phyloP scores from a whole-genome alignment of 2,888 invertebrate species.

The Cyclophora albipunctata region DNA sequence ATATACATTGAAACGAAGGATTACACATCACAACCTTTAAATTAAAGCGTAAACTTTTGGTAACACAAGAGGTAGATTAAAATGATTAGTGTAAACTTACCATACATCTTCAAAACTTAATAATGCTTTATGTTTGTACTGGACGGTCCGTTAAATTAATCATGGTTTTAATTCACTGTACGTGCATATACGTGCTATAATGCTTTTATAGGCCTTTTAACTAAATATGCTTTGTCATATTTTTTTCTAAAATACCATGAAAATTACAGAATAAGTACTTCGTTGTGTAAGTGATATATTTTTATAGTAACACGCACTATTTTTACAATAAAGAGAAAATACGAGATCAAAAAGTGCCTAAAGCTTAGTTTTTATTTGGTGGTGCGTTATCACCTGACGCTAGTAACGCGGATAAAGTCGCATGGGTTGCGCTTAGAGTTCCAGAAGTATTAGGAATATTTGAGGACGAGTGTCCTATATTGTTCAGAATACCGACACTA shows the following conservation, averaged over 20 bases:
- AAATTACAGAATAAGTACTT: no score
- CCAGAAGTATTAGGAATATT: conserved; percentile 53
- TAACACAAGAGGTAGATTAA: conserved; percentile 42
- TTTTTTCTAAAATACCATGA: no score
- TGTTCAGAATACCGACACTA: conserved; percentile 42
- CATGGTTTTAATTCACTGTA: no score
- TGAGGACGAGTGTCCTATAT: conserved; percentile 34
- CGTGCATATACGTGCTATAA: no score
- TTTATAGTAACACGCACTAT: neutral
- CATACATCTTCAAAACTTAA: no score
- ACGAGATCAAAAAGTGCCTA: neutral
- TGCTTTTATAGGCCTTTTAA: no score
- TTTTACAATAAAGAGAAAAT: neutral
- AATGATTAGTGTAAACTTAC: conserved; percentile 1
- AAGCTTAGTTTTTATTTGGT: conserved; percentile 15
- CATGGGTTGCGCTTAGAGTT: conserved; percentile 66
- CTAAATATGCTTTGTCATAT: no score
- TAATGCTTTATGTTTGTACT: no score
- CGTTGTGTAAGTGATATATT: no score
- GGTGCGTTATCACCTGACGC: conserved; percentile 34
- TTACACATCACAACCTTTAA: no score
- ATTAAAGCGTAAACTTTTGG: conserved; percentile 16
- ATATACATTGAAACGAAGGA: no score
- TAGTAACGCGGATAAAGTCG: conserved; percentile 62
- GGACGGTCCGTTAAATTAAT: no score